Percentiles rank a stretch among this genome's conserved stretches.
phyloP scores from a whole-genome alignment of 2,113 vertebrate species.

The Lepus europaeus region DNA sequence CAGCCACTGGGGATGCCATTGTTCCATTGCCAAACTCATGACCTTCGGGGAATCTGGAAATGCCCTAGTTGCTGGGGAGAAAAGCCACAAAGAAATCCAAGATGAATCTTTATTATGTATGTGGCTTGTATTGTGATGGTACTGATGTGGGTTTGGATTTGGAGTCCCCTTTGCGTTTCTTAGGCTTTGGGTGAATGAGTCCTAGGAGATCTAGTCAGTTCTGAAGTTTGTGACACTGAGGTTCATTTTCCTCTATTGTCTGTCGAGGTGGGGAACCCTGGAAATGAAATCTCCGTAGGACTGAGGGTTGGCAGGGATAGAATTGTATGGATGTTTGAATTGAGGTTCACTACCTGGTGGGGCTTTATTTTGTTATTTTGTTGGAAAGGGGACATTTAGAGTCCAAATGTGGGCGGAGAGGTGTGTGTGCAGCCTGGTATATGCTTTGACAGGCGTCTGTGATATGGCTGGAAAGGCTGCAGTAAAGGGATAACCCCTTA shows the following conservation, averaged over 20 bases:
- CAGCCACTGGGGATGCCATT: not conserved
- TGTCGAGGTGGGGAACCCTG: not conserved
- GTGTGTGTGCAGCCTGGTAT: not conserved
- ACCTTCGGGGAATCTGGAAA: constrained; percentile 74
- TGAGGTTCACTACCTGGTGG: not conserved
- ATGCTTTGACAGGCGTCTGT: not conserved
- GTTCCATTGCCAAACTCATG: constrained; percentile 71
- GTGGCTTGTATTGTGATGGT: constrained; percentile 61
- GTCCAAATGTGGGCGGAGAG: not conserved
- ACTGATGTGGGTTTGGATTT: constrained; percentile 41
- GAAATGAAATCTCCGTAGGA: constrained; percentile 16
- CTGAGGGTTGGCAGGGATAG: not conserved
- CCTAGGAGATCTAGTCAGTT: constrained; percentile 65
- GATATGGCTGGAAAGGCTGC: not conserved
- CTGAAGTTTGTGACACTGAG: not conserved
- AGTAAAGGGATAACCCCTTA: not conserved
- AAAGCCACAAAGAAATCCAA: constrained; percentile 60
- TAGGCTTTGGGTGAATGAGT: constrained; percentile 52
- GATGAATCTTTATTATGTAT: constrained; percentile 52
- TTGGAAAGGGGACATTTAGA: not conserved
- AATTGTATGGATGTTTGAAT: constrained; percentile 17
- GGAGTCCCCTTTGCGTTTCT: constrained; percentile 52
- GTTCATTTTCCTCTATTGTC: constrained; percentile 14
- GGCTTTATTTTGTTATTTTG: constrained; percentile 35
- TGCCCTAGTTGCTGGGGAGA: constrained; percentile 16